Evolutionary conservation across 2,888 invertebrate genomes (phyloP).

Genomic region (Caenorhabditis sp.): DNA sequence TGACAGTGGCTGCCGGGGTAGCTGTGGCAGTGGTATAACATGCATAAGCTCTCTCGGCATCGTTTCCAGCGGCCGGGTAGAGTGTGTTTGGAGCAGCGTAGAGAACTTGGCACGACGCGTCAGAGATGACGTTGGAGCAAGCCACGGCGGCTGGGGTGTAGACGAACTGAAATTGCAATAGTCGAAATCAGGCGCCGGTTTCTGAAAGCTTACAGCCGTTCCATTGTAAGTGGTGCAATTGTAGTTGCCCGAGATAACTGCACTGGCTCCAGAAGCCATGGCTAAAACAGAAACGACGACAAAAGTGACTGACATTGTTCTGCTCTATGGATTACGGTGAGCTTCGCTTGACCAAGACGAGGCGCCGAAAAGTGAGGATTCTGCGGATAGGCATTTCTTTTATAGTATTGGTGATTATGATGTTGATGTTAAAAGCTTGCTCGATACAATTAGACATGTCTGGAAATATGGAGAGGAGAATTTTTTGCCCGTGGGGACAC

Average conservation of each 20-base stretch:
- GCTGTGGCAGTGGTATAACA: conserved; percentile 59
- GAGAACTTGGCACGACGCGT: conserved; percentile 46
- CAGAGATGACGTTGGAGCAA: conserved; percentile 58
- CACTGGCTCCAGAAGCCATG: conserved; percentile 42
- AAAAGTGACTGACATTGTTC: conserved; percentile 29
- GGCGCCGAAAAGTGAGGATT: conserved; percentile 57
- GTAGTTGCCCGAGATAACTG: conserved; percentile 52
- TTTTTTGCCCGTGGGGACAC: too few relatives aligned
- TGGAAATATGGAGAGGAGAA: too few relatives aligned
- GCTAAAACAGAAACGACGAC: conserved; percentile 39
- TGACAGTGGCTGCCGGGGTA: conserved; percentile 44
- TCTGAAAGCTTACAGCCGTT: conserved; percentile 28
- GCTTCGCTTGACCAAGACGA: conserved; percentile 59
- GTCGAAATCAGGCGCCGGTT: too few relatives aligned
- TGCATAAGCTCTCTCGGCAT: conserved; percentile 52
- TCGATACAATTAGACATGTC: too few relatives aligned
- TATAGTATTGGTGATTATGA: conserved; percentile 26
- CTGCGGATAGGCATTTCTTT: neutral
- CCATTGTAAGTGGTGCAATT: conserved; percentile 60
- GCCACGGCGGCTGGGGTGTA: conserved; percentile 57
- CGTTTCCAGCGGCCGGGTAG: conserved; percentile 51
- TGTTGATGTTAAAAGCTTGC: conserved; percentile 59
- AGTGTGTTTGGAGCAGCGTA: conserved; percentile 49
- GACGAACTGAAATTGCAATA: conserved; percentile 53
- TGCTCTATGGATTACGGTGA: neutral